Base-by-base conservation (phyloP, 2,888 invertebrate species). In the Ormia ochracea region DNA sequence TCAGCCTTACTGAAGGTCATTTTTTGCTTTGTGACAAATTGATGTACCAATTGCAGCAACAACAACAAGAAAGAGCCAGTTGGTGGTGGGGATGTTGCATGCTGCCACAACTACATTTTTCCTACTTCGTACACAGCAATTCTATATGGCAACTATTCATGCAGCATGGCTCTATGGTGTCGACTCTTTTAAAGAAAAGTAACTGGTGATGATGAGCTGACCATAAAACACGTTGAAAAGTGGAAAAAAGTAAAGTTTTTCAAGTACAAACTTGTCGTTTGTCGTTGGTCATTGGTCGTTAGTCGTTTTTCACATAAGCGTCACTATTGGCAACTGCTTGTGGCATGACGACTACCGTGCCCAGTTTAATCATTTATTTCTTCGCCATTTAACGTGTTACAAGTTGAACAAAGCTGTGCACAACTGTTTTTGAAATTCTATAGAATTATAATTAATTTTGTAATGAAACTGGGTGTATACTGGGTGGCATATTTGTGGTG, bases 1-100 rank as follows among this genome's bases (percentile, higher is more conserved):
- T 3, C 48, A 41, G 14, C 28, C 21, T 10, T 28, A 48, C 23
- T 50, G 75, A 81, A 81, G 80, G 66, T 82, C 58, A 83, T 82
- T 82, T 83, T 82, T 82, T 83, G 83, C 82, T 76, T 82, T 83
- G 83, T 84, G 84, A 84, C 84, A 84, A 84, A 84, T 84, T 83
- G 83, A 82, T 84, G 82, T 74, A 80, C n/a, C 82, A 80, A 82
- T 82, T 78, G 81, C 65, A 56, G 23, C 65, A 74, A 56, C 48
- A 78, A 78, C 26, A 14, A 41, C 26, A n/a, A n/a, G n/a, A 19
- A 38, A 9, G 28, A 41, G 50, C 17, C 12, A 38, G 28, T 17
- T 52, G 38, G 17, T 38, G 50, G 50, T 65, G 50, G 14, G 38
- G 23, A 14, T 26, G 58, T 19, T 38, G 41, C 21, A 4, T 56